Conservation (phyloP, 2,888 invertebrate genomes). For the Pecten maximus region DNA sequence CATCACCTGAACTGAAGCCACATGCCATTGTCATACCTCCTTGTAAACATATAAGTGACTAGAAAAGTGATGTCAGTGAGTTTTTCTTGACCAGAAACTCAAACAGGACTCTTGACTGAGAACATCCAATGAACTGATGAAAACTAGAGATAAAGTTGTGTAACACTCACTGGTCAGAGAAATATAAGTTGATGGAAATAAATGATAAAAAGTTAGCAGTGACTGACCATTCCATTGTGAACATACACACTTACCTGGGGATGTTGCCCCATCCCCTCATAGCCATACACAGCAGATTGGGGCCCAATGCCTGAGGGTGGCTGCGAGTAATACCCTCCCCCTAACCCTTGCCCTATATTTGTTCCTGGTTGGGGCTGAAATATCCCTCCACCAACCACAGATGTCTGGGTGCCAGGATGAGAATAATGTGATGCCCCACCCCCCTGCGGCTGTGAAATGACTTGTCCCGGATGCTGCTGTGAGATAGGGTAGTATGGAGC, state of each 20-base stretch:
- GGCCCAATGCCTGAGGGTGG: not conserved
- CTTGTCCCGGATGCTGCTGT: not conserved
- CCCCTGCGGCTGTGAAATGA: not conserved
- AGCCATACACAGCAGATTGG: conserved; percentile 6
- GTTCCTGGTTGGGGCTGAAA: not conserved
- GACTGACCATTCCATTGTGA: not conserved
- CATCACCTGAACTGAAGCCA: too few species aligned
- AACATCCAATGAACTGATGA: not conserved
- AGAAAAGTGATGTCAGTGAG: not conserved
- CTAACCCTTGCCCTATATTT: not conserved
- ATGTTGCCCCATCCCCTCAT: not conserved
- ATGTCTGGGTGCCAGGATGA: not conserved
- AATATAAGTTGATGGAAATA: not conserved
- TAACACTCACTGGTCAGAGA: too few species aligned
- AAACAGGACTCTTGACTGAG: not conserved
- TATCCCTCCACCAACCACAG: not conserved
- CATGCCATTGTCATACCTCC: not conserved
- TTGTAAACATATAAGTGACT: not conserved
- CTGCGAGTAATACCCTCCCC: not conserved
- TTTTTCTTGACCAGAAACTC: not conserved
- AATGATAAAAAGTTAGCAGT: not conserved
- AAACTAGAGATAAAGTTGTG: not conserved
- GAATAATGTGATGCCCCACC: not conserved
- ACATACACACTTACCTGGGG: not conserved
- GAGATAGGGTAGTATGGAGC: conserved; percentile 19